These are phyloP conservation scores for Echeneis naucrates DNA, from an alignment of 2,797 vertebrate species.

Conservation along the genomic window DNA sequence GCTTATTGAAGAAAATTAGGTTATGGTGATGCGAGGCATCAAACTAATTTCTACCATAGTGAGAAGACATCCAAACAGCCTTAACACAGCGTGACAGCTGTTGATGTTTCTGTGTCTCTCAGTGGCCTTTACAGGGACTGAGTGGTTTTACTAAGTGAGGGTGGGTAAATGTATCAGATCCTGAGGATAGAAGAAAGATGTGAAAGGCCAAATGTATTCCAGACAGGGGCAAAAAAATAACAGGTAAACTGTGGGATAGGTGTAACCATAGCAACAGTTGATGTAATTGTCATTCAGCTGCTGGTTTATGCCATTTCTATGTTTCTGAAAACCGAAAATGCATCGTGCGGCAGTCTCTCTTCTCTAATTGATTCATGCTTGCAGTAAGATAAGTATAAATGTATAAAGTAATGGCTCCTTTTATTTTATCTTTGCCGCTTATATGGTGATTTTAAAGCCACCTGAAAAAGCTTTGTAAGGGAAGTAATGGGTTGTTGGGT, in stretches of 20 bases:
- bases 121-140: background rate
- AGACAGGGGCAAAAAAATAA: background rate
- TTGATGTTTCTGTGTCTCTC: background rate
- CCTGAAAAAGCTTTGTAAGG: background rate
- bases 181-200: background rate
- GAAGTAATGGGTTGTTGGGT: background rate
- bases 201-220: background rate
- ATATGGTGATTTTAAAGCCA: background rate
- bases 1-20: conserved; percentile 29
- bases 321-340: background rate
- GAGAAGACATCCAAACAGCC: conserved; percentile 3
- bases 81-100: conserved; percentile 8
- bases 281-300: background rate
- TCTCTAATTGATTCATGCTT: background rate
- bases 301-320: background rate
- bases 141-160: background rate
- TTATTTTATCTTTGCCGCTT: background rate
- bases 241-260: background rate
- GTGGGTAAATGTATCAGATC: background rate
- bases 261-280: background rate
- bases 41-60: background rate
- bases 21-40: background rate
- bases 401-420: background rate
- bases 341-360: background rate
- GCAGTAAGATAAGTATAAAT: background rate